Evolutionary conservation across 2,113 vertebrate genomes (phyloP).

Genomic region (Pomatostomus ruficeps): DNA sequence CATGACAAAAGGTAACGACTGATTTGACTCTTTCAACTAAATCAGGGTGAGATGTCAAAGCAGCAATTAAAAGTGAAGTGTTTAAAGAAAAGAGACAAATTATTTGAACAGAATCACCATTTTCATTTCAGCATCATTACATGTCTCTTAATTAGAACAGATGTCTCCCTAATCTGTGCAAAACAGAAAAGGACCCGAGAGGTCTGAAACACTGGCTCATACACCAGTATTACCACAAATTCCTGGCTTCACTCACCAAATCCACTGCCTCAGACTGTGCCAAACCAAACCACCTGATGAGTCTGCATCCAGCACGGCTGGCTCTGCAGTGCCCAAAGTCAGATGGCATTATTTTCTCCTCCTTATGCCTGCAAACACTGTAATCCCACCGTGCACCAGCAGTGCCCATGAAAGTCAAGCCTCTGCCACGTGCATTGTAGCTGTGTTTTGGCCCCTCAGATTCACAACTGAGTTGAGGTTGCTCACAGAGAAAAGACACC

Average conservation of each 20-base stretch:
- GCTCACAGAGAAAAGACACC: constrained; percentile 4
- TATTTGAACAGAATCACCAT: not conserved
- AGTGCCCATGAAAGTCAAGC: not conserved
- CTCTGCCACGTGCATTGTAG: not conserved
- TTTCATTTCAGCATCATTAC: not conserved
- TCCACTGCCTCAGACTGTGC: not conserved
- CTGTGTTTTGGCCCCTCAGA: not conserved
- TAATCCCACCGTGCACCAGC: fast-evolving
- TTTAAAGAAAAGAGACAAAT: constrained; percentile 12
- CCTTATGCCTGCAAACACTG: not conserved
- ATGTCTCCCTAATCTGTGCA: not conserved
- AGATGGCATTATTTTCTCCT: not conserved
- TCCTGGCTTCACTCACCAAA: not conserved
- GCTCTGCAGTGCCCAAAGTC: not conserved
- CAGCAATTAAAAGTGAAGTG: not conserved
- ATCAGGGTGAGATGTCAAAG: not conserved
- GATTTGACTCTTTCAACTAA: not conserved
- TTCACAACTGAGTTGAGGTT: not conserved
- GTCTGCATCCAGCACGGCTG: not conserved
- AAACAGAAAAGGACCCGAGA: not conserved
- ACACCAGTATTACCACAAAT: not conserved
- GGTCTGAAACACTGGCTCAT: not conserved
- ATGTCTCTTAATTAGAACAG: not conserved
- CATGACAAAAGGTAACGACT: not conserved
- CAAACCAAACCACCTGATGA: not conserved